phyloP scores from a whole-genome alignment of 2,113 vertebrate species.

The Seriola rivoliana region DNA sequence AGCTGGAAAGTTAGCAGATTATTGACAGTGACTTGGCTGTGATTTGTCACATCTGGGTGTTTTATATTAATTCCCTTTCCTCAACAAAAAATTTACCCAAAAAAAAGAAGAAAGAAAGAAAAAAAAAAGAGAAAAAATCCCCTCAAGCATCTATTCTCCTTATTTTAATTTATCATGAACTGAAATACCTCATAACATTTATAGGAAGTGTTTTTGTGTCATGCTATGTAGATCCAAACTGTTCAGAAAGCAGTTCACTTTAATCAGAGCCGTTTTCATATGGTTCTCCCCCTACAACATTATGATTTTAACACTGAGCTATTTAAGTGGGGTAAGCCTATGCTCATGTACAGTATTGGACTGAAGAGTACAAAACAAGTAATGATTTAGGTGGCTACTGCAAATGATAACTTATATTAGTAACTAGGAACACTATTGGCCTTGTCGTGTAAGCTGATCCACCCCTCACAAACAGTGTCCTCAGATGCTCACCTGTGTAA shows the following conservation, averaged over 20 bases:
- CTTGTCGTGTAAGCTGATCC: constrained; percentile 41
- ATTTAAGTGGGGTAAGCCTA: constrained; percentile 18
- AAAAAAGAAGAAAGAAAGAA: neutral
- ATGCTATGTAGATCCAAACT: constrained; percentile 45
- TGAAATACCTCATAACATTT: constrained; percentile 75
- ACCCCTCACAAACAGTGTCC: neutral
- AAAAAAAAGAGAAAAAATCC: neutral
- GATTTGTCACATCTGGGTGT: constrained; percentile 43
- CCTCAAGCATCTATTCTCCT: neutral
- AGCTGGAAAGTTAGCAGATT: constrained; percentile 46
- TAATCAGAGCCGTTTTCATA: constrained; percentile 19
- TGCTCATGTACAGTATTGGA: constrained; percentile 59
- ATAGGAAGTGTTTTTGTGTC: constrained; percentile 59
- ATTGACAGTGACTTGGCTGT: constrained; percentile 36
- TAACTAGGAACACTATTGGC: constrained; percentile 61
- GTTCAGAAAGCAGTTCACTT: constrained; percentile 35
- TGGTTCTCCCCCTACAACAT: neutral
- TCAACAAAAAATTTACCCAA: constrained; percentile 14
- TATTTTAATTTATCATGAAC: constrained; percentile 51
- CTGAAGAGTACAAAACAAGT: constrained; percentile 51
- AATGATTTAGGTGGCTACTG: constrained; percentile 45
- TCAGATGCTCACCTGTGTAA: constrained; percentile 34
- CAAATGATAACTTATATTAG: constrained; percentile 50
- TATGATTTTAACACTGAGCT: constrained; percentile 38
- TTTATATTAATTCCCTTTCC: constrained; percentile 3